These are phyloP conservation scores for Eremobia ochroleuca DNA, from an alignment of 2,888 invertebrate species.

Conservation along the genomic window DNA sequence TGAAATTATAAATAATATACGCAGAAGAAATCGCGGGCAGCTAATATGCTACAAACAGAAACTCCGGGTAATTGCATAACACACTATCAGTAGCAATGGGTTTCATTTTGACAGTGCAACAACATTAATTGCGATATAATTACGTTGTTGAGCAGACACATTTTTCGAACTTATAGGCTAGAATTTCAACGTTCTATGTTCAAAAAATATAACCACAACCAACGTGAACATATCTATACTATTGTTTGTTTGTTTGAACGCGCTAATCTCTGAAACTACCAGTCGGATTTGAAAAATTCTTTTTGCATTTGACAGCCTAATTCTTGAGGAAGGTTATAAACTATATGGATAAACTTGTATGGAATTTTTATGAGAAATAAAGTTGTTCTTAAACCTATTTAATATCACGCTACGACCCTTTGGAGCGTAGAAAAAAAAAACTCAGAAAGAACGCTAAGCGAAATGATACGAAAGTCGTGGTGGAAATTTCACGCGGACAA, in stretches of 20 bases:
- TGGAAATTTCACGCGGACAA: background rate
- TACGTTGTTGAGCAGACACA: too few species aligned
- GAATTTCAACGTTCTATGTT: slow-evolving; percentile 34
- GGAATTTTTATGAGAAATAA: too few species aligned
- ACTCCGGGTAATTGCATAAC: too few species aligned
- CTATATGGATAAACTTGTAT: too few species aligned
- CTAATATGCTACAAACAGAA: background rate
- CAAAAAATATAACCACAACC: slow-evolving; percentile 20
- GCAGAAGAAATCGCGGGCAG: too few species aligned
- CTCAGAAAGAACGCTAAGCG: background rate
- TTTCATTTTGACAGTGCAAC: too few species aligned
- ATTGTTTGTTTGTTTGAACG: background rate
- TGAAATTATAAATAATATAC: background rate
- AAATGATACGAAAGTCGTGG: background rate
- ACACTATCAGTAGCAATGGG: too few species aligned
- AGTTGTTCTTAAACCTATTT: too few species aligned
- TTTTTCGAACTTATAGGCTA: too few species aligned
- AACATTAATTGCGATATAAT: too few species aligned
- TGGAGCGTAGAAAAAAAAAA: background rate
- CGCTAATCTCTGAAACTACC: background rate
- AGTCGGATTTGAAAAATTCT: background rate
- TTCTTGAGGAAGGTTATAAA: background rate
- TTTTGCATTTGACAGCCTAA: background rate
- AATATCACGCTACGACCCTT: background rate
- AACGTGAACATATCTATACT: background rate